A percentile compares a stretch with the other conserved stretches of the same genome.
Evolutionary conservation across 1,140 invertebrate genomes (phyloP).

Genomic region (Drosophila insularis): DNA sequence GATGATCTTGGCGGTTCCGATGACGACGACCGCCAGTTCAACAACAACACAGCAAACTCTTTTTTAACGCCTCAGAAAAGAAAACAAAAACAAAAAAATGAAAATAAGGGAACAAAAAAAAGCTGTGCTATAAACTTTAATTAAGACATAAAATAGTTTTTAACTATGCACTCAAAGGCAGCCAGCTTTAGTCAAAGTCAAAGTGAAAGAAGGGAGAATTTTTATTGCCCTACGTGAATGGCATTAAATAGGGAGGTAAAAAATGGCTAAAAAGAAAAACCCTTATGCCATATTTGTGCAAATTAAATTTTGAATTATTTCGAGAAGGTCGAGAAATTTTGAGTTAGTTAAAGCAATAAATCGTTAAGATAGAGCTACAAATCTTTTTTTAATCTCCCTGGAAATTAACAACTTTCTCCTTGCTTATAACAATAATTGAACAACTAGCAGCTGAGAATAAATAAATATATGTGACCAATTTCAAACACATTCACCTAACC

Average conservation of each 20-base stretch:
- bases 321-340: not conserved
- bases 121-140: conserved; percentile 72
- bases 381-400: not conserved
- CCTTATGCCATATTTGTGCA: conserved; percentile 12
- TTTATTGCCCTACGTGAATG: conserved; percentile 51
- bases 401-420: not conserved
- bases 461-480: conserved; percentile 36
- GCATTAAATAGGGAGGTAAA: conserved; percentile 48
- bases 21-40: conserved; percentile 45
- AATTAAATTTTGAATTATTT: not conserved
- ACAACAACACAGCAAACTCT: conserved; percentile 54
- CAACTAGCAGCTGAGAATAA: not conserved
- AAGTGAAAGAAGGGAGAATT: conserved; percentile 63
- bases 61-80: conserved; percentile 64
- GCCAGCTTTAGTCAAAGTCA: conserved; percentile 21
- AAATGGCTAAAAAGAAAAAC: conserved; percentile 32
- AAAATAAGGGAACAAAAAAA: conserved; percentile 29
- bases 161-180: conserved; percentile 71
- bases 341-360: not conserved
- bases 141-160: conserved; percentile 76
- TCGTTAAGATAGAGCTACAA: not conserved
- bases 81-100: conserved; percentile 6
- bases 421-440: not conserved
- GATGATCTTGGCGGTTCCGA: conserved; percentile 51
- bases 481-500: conserved; percentile 30